These are phyloP conservation scores for Micromys minutus DNA, from an alignment of 2,113 vertebrate genomes.

Conservation along the genomic window DNA sequence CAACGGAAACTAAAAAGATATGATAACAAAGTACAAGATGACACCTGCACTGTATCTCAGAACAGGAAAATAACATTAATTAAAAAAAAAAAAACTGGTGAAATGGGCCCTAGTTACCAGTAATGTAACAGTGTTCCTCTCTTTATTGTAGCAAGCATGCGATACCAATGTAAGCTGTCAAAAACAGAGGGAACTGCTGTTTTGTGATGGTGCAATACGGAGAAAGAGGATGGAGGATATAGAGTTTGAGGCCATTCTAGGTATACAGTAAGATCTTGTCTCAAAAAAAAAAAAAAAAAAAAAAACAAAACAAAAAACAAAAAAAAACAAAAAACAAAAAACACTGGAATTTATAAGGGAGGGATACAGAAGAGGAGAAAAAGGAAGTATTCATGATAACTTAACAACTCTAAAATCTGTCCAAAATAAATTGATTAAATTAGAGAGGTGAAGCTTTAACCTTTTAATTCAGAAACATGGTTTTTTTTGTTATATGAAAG, in stretches of 20 bases:
- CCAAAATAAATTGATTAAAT: background rate
- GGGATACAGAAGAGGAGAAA: background rate
- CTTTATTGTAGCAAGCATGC: background rate
- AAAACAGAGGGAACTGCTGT: background rate
- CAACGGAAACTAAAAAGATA: slow-evolving; percentile 10
- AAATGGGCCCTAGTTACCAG: background rate
- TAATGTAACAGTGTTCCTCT: background rate
- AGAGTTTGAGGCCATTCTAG: background rate
- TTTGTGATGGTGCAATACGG: background rate
- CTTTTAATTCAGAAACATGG: background rate
- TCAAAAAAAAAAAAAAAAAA: too few species aligned
- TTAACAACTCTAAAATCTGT: background rate
- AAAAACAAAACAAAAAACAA: too few species aligned
- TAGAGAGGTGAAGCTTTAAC: background rate
- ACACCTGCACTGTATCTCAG: background rate
- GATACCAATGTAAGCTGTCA: background rate
- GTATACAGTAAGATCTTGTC: background rate
- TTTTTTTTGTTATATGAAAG: background rate
- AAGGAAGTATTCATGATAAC: background rate
- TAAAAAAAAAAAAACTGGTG: background rate
- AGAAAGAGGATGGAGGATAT: background rate
- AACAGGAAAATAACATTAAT: background rate
- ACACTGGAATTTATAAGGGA: background rate
- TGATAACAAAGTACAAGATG: background rate
- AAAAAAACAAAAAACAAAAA: too few species aligned